These are phyloP conservation scores for Fissipunctia ypsillon DNA, from an alignment of 2,888 invertebrate genomes.

Conservation along the genomic window DNA sequence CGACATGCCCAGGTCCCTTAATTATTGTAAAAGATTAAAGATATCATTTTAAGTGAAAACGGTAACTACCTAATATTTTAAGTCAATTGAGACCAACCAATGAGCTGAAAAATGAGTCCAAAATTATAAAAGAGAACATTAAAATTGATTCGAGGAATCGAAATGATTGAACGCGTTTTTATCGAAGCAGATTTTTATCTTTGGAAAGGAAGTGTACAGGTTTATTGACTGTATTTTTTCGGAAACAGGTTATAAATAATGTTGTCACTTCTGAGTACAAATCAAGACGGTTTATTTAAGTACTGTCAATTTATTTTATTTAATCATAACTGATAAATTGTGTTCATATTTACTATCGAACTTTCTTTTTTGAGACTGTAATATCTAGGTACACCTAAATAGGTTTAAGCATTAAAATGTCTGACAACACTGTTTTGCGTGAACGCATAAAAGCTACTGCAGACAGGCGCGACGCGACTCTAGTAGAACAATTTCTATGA, in stretches of 20 bases:
- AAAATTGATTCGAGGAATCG: conserved; percentile 28
- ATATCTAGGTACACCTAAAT: background rate
- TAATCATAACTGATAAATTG: conserved; percentile 2
- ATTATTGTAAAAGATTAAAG: background rate
- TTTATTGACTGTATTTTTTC: conserved; percentile 1
- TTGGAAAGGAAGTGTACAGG: conserved; percentile 12
- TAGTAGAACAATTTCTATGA: no score
- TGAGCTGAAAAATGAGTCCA: conserved; percentile 1
- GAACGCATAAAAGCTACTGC: no score
- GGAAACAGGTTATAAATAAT: conserved; percentile 2
- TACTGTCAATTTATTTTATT: background rate
- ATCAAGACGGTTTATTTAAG: conserved; percentile 6
- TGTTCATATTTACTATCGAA: background rate
- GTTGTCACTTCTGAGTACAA: background rate
- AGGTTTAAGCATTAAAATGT: background rate
- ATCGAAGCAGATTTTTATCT: conserved; percentile 12
- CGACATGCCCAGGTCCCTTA: no score
- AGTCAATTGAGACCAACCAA: conserved; percentile 20
- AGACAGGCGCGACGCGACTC: no score
- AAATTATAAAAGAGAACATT: conserved; percentile 9
- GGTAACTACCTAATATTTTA: conserved; percentile 9
- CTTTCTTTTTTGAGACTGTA: conserved; percentile 8
- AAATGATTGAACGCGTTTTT: conserved; percentile 32
- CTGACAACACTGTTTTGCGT: background rate
- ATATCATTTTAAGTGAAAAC: background rate